phyloP scores from a whole-genome alignment of 2,888 invertebrate genomes.

The Caenorhabditis plicata region DNA sequence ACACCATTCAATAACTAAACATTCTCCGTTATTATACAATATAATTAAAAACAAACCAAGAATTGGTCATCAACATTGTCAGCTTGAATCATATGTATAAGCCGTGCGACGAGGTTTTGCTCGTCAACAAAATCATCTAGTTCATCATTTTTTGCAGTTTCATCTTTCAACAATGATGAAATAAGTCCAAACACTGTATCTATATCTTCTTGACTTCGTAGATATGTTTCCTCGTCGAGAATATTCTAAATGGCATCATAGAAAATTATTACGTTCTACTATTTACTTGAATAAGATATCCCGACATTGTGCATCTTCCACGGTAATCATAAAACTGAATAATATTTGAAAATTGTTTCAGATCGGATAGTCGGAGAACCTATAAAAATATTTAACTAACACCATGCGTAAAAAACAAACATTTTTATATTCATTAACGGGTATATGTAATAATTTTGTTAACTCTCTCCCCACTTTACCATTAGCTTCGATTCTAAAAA shows the following conservation, averaged over 20 bases:
- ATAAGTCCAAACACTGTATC: conserved; percentile 75
- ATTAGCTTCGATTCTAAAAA: conserved; percentile 75
- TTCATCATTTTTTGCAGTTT: conserved; percentile 13
- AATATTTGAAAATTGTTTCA: conserved; percentile 84
- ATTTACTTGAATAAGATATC: conserved; percentile 75
- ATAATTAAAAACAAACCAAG: conserved; percentile 62
- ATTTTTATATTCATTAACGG: conserved; percentile 91
- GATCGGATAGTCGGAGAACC: conserved; percentile 80
- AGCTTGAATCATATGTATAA: conserved; percentile 69
- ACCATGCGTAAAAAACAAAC: conserved; percentile 67
- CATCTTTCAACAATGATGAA: conserved; percentile 83
- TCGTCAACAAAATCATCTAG: conserved; percentile 72
- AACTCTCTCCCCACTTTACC: conserved; percentile 88
- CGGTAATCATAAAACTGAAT: conserved; percentile 84
- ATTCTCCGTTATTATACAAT: conserved; percentile 62
- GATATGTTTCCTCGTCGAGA: conserved; percentile 80
- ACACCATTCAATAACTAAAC: conserved; percentile 83
- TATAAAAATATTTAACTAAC: too few species aligned
- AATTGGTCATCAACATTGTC: conserved; percentile 72
- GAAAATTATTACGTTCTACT: neutral
- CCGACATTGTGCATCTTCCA: conserved; percentile 79
- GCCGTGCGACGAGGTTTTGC: conserved; percentile 81
- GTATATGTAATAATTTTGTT: conserved; percentile 87
- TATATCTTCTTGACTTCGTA: conserved; percentile 82
- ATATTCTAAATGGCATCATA: conserved; percentile 37